Evolutionary conservation across 2,113 vertebrate genomes (phyloP), one percentile per base, ranked within the genome.

Genomic region (Oreochromis tanganicae): DNA sequence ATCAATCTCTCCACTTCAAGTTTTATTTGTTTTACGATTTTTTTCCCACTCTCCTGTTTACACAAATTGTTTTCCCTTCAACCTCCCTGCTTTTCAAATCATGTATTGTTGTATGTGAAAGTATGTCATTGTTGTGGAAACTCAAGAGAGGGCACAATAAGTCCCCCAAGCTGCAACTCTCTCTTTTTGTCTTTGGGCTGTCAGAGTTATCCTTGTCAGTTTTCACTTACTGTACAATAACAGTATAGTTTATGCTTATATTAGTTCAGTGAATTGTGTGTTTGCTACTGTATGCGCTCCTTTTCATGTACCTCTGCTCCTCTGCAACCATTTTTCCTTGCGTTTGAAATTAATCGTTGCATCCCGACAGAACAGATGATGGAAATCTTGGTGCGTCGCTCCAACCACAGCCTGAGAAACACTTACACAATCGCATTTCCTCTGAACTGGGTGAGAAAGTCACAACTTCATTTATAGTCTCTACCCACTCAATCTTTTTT

Each of bases 1-100:
- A 94, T 95, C 95, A 95, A 93, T 95, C 94, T 94, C 86, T 83
- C 78, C 78, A 88, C 87, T 80, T 87, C 89, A 89, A 82, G 71
- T 91, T 93, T 90, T 88, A 91, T 93, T 95, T 94, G 80, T 89
- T 94, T 93, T 59, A 63, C 80, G 48, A 85, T 91, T 90, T 82
- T 91, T 78, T 81, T 56, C 11, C 34, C 41, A 48, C 16, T 78
- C 78, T 82, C 87, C 88, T 92, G 91, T 93, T 94, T 86, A 93
- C 92, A 88, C 88, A 91, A 90, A 88, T 91, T 88, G 73, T 91
- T 92, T 89, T 91, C 46, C 61, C 87, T 90, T 89, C 80, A 91
- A 92, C 84, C 41, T 78, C 11, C 71, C 81, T 54, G 79, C 82
- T 88, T 92, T 92, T 95, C 80, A 93, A 84, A 84, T 75, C 16